These are phyloP conservation scores for Oryzias curvinotus DNA, from an alignment of 2,113 vertebrate genomes.

Conservation along the genomic window DNA sequence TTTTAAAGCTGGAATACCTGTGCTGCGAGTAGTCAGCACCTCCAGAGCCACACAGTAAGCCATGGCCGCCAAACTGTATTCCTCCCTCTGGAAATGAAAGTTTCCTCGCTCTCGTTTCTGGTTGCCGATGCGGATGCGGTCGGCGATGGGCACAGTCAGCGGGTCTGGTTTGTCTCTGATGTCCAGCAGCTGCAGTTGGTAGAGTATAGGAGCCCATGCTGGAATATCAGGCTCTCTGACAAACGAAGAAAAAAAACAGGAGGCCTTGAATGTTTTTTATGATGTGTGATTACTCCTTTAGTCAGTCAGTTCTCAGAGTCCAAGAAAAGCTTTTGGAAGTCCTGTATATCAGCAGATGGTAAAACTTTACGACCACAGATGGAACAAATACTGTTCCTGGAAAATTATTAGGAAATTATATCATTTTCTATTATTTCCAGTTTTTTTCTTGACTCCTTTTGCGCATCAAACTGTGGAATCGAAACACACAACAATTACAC, in stretches of 20 bases:
- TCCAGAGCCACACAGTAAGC: conserved; percentile 82
- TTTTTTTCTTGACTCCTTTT: too few species aligned
- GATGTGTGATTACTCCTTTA: too few species aligned
- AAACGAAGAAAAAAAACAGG: background rate
- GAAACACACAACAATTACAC: too few species aligned
- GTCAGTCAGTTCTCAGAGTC: too few species aligned
- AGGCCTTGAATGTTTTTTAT: too few species aligned
- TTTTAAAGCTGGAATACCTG: conserved; percentile 64
- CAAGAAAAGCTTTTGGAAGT: too few species aligned
- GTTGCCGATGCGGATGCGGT: conserved; percentile 79
- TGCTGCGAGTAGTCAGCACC: conserved; percentile 71
- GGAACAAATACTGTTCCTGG: too few species aligned
- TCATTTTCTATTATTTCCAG: too few species aligned
- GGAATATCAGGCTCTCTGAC: conserved; percentile 81
- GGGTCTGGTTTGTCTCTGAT: conserved; percentile 75
- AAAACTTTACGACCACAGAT: too few species aligned
- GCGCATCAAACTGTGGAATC: too few species aligned
- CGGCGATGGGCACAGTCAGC: conserved; percentile 66
- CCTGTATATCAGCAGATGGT: too few species aligned
- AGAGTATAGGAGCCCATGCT: conserved; percentile 78
- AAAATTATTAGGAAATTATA: too few species aligned
- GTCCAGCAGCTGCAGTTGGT: conserved; percentile 81
- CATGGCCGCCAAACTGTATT: conserved; percentile 75
- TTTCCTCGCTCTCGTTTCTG: conserved; percentile 84
- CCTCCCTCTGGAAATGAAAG: conserved; percentile 84